Conservation (phyloP, 1,140 invertebrate genomes). For the Meloidogyne floridensis region DNA sequence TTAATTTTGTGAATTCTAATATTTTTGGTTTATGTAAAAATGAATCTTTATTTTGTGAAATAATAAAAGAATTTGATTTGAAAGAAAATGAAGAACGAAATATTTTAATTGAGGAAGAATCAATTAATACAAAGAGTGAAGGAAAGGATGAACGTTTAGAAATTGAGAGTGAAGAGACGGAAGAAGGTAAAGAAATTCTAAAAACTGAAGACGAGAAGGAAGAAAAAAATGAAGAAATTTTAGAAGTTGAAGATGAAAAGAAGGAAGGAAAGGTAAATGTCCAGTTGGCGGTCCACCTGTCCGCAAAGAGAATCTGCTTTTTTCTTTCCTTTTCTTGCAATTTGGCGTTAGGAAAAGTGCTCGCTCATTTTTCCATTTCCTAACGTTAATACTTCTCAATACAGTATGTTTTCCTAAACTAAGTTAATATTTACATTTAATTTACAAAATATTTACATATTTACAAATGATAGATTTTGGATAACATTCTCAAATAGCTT, state of each 20-base stretch:
- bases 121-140: neutral
- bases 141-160: neutral
- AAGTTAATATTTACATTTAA: too few relatives aligned
- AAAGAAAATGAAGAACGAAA: constrained; percentile 7
- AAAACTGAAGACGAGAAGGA: neutral
- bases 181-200: neutral
- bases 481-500: too few relatives aligned
- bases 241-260: neutral
- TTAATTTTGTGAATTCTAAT: neutral
- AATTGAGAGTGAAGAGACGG: neutral
- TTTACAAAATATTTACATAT: too few relatives aligned
- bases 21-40: constrained; percentile 23
- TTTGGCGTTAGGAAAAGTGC: too few relatives aligned
- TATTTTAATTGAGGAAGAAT: neutral
- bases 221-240: neutral
- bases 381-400: too few relatives aligned
- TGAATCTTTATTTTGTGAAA: constrained; percentile 20
- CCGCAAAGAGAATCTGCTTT: too few relatives aligned
- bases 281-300: too few relatives aligned
- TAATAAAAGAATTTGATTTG: neutral
- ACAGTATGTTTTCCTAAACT: too few relatives aligned
- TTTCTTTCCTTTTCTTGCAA: too few relatives aligned
- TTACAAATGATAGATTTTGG: too few relatives aligned
- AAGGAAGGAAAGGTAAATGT: too few relatives aligned
- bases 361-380: too few relatives aligned